Evolutionary conservation across 2,888 invertebrate genomes (phyloP), one percentile per base, ranked within the genome.

Genomic region (Philopedon plagiatum): DNA sequence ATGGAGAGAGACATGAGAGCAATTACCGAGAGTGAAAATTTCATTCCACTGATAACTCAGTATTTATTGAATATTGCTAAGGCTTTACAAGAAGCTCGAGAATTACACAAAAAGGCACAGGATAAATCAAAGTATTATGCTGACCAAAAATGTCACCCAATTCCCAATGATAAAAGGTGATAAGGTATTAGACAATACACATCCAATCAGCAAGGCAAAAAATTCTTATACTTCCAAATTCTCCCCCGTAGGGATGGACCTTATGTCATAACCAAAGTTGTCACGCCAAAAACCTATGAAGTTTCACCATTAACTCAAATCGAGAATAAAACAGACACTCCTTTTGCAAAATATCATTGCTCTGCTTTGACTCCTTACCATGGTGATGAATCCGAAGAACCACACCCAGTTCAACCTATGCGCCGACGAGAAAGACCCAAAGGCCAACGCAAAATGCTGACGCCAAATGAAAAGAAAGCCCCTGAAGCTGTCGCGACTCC

Each of bases 191-290:
- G 58, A 34, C 2, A 37, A 34, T 8, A 29, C 26, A 5, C 62
- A 62, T 23, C 5, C 49, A 5, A 13, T 62, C 7, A 46, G 62
- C 13, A 62, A 32, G 2, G 5, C 46, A 7, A 49, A 23, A 4
- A 9, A 44, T 3, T 11, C 21, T 9, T 67, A 46, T 21, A 62
- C 62, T n/a, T 44, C 46, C n/a, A 72, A 68, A 39, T 67, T 72
- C 19, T 58, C 54, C 13, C 29, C 68, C 34, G 51, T 26, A 46
- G 54, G 37, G 68, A 68, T 68, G 68, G 62, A 23, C 67, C 72
- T 11, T 66, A 71, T 60, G 34, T 68, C 4, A 62, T 72, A 18
- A 49, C 21, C 18, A 71, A 71, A 23, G 54, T 60, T 1, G 44
- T 71, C 23, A 49, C 51, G 9, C 46, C 70, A 21, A 64, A 51